Conservation (phyloP, 2,113 vertebrate species). For the Melozone crissalis region DNA sequence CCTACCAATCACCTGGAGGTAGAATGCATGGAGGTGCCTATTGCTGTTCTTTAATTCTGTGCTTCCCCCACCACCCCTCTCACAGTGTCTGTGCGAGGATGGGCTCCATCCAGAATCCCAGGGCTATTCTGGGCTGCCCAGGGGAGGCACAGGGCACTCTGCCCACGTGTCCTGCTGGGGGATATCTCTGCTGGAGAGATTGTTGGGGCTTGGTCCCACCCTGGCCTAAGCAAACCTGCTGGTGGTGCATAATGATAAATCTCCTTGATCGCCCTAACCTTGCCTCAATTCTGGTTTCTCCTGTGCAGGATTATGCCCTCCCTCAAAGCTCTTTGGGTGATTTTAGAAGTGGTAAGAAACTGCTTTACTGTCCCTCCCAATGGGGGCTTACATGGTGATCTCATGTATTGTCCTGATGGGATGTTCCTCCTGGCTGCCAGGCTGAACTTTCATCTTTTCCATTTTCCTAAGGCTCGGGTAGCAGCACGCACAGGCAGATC, state of each 20-base stretch:
- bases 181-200: neutral
- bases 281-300: neutral
- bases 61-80: fast-evolving
- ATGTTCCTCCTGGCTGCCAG: neutral
- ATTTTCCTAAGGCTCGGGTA: neutral
- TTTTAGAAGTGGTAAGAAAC: neutral
- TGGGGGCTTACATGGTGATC: fast-evolving
- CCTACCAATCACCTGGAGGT: neutral
- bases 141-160: neutral
- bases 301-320: neutral
- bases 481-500: neutral
- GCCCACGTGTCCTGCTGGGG: fast-evolving
- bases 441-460: neutral
- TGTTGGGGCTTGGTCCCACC: neutral
- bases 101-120: neutral
- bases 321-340: neutral
- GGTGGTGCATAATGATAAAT: neutral
- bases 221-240: neutral
- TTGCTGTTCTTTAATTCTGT: neutral
- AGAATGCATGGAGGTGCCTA: neutral
- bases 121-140: neutral
- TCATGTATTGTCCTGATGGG: neutral
- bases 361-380: neutral
- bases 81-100: fast-evolving
- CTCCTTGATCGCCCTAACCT: neutral